Conservation (phyloP, 2,888 invertebrate genomes). For the Eupithecia inturbata region DNA sequence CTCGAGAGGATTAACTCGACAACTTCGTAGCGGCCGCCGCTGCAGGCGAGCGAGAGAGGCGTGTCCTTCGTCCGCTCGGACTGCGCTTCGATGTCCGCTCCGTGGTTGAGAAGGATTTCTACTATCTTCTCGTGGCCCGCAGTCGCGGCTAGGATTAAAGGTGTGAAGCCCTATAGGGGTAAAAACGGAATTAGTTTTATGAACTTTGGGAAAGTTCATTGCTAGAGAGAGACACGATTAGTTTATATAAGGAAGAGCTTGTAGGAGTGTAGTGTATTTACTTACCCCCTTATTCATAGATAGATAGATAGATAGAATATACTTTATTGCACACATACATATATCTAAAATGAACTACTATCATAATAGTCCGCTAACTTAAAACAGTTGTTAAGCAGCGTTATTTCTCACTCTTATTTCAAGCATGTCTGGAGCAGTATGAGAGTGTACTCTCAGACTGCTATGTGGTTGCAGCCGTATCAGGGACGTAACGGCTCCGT, state of each 20-base stretch:
- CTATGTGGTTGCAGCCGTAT: no score
- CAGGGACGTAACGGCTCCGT: no score
- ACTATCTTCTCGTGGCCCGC: slow-evolving; percentile 93
- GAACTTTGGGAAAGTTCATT: not conserved
- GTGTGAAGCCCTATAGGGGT: slow-evolving; percentile 92
- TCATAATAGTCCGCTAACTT: no score
- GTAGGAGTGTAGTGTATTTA: not conserved
- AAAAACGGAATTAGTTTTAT: not conserved
- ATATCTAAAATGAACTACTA: no score
- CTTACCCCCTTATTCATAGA: no score
- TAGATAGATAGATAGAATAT: no score
- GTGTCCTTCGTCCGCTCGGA: slow-evolving; percentile 99
- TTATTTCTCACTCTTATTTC: no score
- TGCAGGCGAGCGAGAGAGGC: slow-evolving; percentile 97
- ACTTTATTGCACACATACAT: no score
- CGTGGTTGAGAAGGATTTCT: slow-evolving; percentile 95
- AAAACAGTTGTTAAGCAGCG: no score
- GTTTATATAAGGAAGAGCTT: not conserved
- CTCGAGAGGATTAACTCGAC: slow-evolving; percentile 95
- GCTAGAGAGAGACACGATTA: not conserved
- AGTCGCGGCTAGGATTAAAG: slow-evolving; percentile 97
- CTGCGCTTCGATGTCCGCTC: slow-evolving; percentile 99
- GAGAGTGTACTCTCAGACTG: no score
- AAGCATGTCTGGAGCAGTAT: no score
- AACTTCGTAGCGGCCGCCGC: slow-evolving; percentile 97